Evolutionary conservation across 2,888 invertebrate genomes (phyloP).

Genomic region (Lasioglossum malachurum): DNA sequence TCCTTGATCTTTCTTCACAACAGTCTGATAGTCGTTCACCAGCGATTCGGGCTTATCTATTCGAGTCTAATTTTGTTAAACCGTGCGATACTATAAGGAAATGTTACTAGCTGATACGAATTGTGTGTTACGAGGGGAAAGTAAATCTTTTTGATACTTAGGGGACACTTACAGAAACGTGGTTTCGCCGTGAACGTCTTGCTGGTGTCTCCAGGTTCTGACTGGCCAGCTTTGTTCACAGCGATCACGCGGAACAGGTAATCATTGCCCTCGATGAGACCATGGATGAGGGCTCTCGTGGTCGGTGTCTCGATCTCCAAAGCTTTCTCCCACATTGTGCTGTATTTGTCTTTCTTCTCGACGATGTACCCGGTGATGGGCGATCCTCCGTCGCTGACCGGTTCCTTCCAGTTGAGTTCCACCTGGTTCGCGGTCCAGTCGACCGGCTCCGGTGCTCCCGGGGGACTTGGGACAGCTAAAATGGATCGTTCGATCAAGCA

Average conservation of each 20-base stretch:
- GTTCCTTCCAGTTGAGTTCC: constrained; percentile 96
- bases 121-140: no score
- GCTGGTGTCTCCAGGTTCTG: constrained; percentile 95
- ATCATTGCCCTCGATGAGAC: constrained; percentile 97
- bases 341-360: constrained; percentile 97
- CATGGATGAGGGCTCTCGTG: constrained; percentile 93
- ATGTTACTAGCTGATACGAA: neutral
- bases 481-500: neutral
- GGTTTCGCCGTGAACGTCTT: constrained; percentile 95
- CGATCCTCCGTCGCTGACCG: constrained; percentile 96
- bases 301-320: constrained; percentile 91
- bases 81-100: neutral
- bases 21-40: neutral
- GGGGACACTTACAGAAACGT: constrained; percentile 88
- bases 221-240: constrained; percentile 97
- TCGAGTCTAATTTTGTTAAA: neutral
- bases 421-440: constrained; percentile 98
- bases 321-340: constrained; percentile 97
- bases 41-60: neutral
- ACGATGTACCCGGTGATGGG: constrained; percentile 97
- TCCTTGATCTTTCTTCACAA: neutral
- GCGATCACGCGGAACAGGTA: constrained; percentile 99
- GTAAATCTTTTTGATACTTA: neutral
- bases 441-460: constrained; percentile 95
- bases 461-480: constrained; percentile 93